A percentile compares a stretch with the other conserved stretches of the same genome.
Evolutionary conservation across 2,888 invertebrate genomes (phyloP).

Genomic region (Pseudococcus viburni): DNA sequence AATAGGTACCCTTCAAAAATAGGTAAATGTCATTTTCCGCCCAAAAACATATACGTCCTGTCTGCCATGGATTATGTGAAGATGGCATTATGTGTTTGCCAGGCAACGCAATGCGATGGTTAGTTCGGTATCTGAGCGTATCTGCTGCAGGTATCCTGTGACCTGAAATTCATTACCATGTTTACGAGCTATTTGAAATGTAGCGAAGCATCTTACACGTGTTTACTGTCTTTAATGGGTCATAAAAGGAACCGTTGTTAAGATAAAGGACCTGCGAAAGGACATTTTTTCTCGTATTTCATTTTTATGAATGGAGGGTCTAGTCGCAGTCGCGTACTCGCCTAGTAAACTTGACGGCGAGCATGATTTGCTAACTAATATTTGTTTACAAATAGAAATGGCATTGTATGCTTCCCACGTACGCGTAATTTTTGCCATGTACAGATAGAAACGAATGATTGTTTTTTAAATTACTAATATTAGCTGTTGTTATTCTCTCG

Average conservation of each 20-base stretch:
- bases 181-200: slow-evolving; percentile 61
- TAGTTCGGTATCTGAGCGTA: background rate
- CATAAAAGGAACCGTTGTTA: slow-evolving; percentile 60
- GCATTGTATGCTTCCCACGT: background rate
- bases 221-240: slow-evolving; percentile 62
- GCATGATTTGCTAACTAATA: slow-evolving; percentile 35
- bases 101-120: background rate
- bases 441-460: background rate
- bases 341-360: background rate
- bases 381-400: slow-evolving; percentile 2
- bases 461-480: slow-evolving; percentile 2
- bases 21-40: slow-evolving; percentile 27
- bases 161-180: slow-evolving; percentile 61
- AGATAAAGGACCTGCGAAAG: slow-evolving; percentile 18
- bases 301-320: slow-evolving; percentile 52
- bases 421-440: background rate
- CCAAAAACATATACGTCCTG: background rate
- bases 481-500: no score
- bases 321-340: slow-evolving; percentile 41
- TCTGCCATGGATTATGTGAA: background rate
- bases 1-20: slow-evolving; percentile 26
- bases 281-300: slow-evolving; percentile 54
- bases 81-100: slow-evolving; percentile 10
- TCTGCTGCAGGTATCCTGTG: slow-evolving; percentile 5
- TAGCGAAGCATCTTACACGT: slow-evolving; percentile 57